Percentiles rank a stretch among this genome's conserved stretches.
phyloP scores from a whole-genome alignment of 2,888 invertebrate genomes.

The Apodemia zela region DNA sequence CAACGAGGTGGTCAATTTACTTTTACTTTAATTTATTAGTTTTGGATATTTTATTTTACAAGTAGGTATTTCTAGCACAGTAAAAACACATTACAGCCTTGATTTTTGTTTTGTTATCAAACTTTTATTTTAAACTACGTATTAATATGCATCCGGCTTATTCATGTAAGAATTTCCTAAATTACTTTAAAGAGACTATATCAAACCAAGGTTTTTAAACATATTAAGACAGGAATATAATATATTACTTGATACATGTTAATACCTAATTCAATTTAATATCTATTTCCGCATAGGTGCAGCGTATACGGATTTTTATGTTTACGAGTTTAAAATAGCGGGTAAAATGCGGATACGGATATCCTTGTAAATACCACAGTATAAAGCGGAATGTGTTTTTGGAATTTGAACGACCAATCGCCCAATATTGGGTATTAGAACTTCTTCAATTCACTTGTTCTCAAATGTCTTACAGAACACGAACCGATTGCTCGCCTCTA shows the following conservation, averaged over 20 bases:
- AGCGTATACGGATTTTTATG: neutral
- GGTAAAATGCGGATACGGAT: constrained; percentile 11
- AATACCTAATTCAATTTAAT: neutral
- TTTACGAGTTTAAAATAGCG: neutral
- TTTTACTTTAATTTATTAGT: no score
- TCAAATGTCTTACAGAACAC: no score
- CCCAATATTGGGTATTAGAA: neutral
- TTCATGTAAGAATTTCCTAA: neutral
- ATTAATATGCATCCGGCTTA: neutral
- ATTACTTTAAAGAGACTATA: neutral
- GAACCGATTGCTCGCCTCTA: no score
- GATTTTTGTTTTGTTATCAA: neutral
- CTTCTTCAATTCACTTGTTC: no score
- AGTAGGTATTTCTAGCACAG: neutral
- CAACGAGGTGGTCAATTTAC: no score
- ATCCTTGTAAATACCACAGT: neutral
- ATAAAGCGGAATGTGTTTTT: no score
- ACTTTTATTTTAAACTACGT: neutral
- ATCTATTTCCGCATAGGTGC: constrained; percentile 1
- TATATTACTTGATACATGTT: neutral
- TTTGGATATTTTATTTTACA: no score
- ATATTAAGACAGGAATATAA: neutral
- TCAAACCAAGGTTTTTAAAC: neutral
- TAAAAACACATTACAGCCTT: neutral
- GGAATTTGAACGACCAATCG: no score